Evolutionary conservation across 1,140 invertebrate genomes (phyloP).

Genomic region (Brachystomella parvula): DNA sequence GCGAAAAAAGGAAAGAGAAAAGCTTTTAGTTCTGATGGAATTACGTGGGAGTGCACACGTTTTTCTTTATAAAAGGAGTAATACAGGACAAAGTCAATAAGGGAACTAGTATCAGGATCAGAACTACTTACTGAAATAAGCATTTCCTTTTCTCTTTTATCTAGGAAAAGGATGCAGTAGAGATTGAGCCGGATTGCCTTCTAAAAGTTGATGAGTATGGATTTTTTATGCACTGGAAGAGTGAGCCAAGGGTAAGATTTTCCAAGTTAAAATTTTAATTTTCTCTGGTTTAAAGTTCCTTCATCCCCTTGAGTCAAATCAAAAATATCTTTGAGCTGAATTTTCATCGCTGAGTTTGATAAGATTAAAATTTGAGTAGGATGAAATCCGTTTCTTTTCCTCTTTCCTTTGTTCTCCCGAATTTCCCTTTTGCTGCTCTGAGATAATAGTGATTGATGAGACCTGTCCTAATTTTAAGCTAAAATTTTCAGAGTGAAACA

Average conservation of each 20-base stretch:
- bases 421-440: background rate
- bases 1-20: no score
- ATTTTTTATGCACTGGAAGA: constrained; percentile 99
- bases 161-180: constrained; percentile 79
- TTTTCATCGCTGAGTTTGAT: no score
- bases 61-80: background rate
- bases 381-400: background rate
- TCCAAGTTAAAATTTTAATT: background rate
- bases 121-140: no score
- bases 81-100: background rate
- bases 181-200: constrained; percentile 75
- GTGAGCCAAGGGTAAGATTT: constrained; percentile 74
- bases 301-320: background rate
- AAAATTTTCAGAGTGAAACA: constrained; percentile 20
- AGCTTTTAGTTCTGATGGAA: background rate
- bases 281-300: constrained; percentile 3
- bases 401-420: background rate
- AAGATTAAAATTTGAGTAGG: no score
- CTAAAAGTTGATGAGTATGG: constrained; percentile 98
- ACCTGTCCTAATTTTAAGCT: constrained; percentile 21
- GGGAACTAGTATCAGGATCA: no score
- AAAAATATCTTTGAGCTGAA: no score
- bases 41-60: background rate
- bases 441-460: constrained; percentile 7
- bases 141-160: no score